These are phyloP conservation scores for Eleutherodactylus coqui DNA, from an alignment of 2,797 vertebrate species.

Conservation along the genomic window DNA sequence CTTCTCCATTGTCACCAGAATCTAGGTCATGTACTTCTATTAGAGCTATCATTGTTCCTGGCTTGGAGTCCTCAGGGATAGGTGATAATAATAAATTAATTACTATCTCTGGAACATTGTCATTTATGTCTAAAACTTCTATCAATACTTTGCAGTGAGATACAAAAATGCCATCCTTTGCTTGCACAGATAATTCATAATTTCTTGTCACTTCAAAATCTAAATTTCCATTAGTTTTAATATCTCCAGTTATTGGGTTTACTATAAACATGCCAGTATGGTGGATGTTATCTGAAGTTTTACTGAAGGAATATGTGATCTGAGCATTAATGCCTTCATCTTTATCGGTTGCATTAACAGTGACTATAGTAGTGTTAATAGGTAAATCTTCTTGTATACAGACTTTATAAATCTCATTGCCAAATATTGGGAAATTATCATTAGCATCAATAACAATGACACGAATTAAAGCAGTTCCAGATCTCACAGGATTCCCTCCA, in stretches of 20 bases:
- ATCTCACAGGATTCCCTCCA: no score
- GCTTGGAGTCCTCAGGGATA: constrained; percentile 71
- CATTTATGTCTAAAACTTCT: constrained; percentile 79
- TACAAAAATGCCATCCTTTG: constrained; percentile 74
- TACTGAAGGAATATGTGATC: constrained; percentile 30
- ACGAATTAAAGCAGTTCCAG: constrained; percentile 49
- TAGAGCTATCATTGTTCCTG: constrained; percentile 76
- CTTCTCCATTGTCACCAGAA: constrained; percentile 75
- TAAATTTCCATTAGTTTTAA: constrained; percentile 63
- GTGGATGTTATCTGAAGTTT: constrained; percentile 35
- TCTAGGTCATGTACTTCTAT: constrained; percentile 81
- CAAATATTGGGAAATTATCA: constrained; percentile 59
- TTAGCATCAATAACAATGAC: constrained; percentile 58
- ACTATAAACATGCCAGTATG: constrained; percentile 61
- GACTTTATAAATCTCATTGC: constrained; percentile 46
- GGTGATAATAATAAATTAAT: constrained; percentile 75
- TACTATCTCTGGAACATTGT: constrained; percentile 75
- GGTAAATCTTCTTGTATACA: constrained; percentile 34
- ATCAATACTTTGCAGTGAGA: constrained; percentile 73
- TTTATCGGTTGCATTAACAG: constrained; percentile 43
- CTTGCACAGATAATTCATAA: constrained; percentile 77
- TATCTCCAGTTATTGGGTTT: constrained; percentile 66
- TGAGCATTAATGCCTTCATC: constrained; percentile 33
- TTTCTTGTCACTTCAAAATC: constrained; percentile 70
- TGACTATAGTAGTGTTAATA: constrained; percentile 36